Percentiles rank a stretch among this genome's conserved stretches.
Evolutionary conservation across 2,888 invertebrate genomes (phyloP).

Genomic region (Drosophila mimica): DNA sequence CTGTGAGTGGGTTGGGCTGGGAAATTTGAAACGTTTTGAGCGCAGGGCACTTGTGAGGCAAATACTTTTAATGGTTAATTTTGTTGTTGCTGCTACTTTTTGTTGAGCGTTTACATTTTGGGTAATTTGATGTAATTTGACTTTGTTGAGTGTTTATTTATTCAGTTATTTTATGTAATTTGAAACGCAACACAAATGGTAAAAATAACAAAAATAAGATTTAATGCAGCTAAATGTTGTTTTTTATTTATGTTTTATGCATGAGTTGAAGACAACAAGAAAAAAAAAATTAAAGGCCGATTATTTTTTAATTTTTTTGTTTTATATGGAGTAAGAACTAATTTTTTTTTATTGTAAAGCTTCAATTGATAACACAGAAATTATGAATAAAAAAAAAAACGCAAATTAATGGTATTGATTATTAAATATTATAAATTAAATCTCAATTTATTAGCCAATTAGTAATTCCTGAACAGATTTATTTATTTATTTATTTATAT

Average conservation of each 20-base stretch:
- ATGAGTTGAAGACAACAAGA: background rate
- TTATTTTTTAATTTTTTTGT: background rate
- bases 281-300: background rate
- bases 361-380: background rate
- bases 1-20: background rate
- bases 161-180: slow-evolving; percentile 6
- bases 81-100: background rate
- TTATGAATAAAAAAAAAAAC: background rate
- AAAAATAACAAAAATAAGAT: background rate
- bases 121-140: background rate
- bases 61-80: slow-evolving; percentile 10
- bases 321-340: background rate
- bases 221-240: background rate
- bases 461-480: background rate
- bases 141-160: background rate
- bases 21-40: slow-evolving; percentile 31
- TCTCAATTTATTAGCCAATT: background rate
- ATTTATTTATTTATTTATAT: background rate
- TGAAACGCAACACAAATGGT: background rate
- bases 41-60: background rate
- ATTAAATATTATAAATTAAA: background rate
- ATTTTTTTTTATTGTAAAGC: background rate
- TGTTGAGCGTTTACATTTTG: slow-evolving; percentile 5
- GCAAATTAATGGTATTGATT: background rate
- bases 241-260: background rate